Evolutionary conservation across 2,113 vertebrate genomes (phyloP).

Genomic region (Vimba vimba): DNA sequence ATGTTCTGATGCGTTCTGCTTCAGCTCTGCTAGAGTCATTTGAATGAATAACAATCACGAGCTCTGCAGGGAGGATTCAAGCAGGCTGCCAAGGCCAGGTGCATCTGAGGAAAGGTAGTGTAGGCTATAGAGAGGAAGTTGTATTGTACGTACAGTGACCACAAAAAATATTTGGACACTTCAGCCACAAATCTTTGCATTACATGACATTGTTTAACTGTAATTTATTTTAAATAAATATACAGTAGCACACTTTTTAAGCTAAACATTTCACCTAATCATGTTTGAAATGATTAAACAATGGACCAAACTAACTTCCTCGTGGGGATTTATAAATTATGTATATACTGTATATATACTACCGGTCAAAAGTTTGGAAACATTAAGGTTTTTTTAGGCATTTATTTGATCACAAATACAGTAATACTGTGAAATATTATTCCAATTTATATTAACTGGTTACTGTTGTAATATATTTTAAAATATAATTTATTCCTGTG

Average conservation of each 20-base stretch:
- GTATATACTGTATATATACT: no score
- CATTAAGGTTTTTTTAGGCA: no score
- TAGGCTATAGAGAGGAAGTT: background rate
- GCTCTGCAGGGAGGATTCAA: background rate
- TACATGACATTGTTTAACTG: background rate
- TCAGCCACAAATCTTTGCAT: background rate
- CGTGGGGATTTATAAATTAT: no score
- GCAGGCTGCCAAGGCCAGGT: slow-evolving; percentile 8
- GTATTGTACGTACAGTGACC: background rate
- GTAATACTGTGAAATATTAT: no score
- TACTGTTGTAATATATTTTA: no score
- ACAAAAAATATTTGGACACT: background rate
- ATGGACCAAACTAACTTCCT: background rate
- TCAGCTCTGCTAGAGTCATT: slow-evolving; percentile 29
- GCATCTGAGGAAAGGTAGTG: slow-evolving; percentile 9
- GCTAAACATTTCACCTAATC: background rate
- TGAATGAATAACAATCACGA: background rate
- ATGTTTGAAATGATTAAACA: background rate
- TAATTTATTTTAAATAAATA: no score
- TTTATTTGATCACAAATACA: no score
- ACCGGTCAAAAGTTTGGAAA: no score
- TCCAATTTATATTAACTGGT: no score
- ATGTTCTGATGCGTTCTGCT: slow-evolving; percentile 10
- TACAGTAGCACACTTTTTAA: no score
- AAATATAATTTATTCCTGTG: no score